Conservation (phyloP, 2,113 vertebrate species). For the Cochlearius cochlearius region DNA sequence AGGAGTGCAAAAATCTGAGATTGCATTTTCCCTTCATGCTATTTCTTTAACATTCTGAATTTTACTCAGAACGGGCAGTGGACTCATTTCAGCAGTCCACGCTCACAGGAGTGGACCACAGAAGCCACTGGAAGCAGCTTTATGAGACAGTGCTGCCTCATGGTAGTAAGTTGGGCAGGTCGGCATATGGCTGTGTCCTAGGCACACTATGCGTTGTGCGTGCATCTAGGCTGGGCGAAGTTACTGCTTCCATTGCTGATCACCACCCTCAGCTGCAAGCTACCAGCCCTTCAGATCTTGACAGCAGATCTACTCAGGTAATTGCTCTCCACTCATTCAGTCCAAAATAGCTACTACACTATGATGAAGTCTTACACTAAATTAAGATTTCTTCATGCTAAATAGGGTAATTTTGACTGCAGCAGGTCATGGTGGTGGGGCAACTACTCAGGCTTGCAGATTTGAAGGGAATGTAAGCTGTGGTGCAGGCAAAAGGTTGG, state of each 20-base stretch:
- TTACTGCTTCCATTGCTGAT: not conserved
- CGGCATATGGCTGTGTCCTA: fast-evolving
- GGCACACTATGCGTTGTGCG: fast-evolving
- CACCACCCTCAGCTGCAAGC: not conserved
- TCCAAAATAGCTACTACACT: not conserved
- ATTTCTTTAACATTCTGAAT: not conserved
- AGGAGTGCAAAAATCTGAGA: not conserved
- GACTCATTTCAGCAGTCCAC: not conserved
- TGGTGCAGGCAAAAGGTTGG: not conserved
- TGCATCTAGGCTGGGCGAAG: not conserved
- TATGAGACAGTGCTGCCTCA: not conserved
- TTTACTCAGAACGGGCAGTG: not conserved
- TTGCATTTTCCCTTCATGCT: not conserved
- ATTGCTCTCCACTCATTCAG: not conserved
- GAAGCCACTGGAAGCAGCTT: not conserved
- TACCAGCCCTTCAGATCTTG: not conserved
- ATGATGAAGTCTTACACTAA: not conserved
- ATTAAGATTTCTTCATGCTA: not conserved
- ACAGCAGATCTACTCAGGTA: not conserved
- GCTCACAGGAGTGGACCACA: fast-evolving
- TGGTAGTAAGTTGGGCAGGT: not conserved
- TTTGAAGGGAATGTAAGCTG: not conserved
- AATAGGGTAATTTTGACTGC: not conserved
- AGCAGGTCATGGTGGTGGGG: too few species aligned
- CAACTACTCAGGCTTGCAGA: not conserved